Evolutionary conservation across 2,113 vertebrate genomes (phyloP).

Genomic region (Cavia aperea): DNA sequence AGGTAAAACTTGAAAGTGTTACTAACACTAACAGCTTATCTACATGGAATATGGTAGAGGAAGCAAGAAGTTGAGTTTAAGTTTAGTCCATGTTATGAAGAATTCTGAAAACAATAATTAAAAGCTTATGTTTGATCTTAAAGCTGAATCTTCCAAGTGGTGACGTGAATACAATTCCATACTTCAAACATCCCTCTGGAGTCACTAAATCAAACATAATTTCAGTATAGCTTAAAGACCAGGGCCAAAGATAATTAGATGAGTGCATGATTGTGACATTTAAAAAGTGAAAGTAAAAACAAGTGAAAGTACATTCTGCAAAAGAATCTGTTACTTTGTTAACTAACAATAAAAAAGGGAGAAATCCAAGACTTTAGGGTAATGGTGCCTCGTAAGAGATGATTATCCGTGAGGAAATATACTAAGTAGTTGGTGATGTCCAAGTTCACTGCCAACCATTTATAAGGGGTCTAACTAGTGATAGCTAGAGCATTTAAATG

Average conservation of each 20-base stretch:
- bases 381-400: neutral
- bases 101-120: neutral
- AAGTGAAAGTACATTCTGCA: neutral
- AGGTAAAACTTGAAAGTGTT: neutral
- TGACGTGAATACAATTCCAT: neutral
- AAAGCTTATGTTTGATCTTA: slow-evolving; percentile 12
- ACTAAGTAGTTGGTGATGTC: neutral
- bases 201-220: neutral
- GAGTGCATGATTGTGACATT: neutral
- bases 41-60: neutral
- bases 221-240: neutral
- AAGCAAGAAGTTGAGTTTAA: neutral
- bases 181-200: neutral
- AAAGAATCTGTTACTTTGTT: neutral
- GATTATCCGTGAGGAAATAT: neutral
- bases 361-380: neutral
- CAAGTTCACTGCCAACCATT: neutral
- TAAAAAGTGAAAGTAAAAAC: neutral
- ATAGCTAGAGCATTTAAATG: neutral
- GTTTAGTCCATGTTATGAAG: neutral
- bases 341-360: neutral
- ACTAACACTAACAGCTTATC: neutral
- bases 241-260: neutral
- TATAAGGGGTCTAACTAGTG: neutral
- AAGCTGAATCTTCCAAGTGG: neutral